These are phyloP conservation scores for Lagothrix lagotricha DNA, from an alignment of 2,797 vertebrate species.

Conservation along the genomic window DNA sequence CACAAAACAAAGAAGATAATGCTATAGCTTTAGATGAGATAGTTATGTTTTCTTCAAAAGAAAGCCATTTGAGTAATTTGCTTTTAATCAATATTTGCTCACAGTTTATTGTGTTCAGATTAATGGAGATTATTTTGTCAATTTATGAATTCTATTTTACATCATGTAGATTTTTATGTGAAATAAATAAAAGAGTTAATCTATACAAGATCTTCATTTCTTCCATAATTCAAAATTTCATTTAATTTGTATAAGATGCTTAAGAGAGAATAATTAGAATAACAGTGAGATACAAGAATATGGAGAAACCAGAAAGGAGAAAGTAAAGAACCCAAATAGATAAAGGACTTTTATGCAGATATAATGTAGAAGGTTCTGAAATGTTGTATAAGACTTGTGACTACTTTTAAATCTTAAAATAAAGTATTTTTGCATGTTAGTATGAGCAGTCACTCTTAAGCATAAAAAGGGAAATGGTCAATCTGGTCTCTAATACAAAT, in stretches of 20 bases:
- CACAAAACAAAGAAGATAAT: neutral
- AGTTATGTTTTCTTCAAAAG: neutral
- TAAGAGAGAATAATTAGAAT: neutral
- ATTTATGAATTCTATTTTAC: neutral
- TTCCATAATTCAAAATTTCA: neutral
- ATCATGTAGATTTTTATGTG: neutral
- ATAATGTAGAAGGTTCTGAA: neutral
- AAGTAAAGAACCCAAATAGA: neutral
- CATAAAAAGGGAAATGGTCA: neutral
- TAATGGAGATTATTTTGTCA: neutral
- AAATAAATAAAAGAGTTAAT: slow-evolving; percentile 1
- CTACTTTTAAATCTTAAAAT: neutral
- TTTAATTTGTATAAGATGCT: slow-evolving; percentile 1
- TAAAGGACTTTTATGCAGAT: neutral
- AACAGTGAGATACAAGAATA: neutral
- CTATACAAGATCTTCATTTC: neutral
- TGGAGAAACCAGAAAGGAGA: neutral
- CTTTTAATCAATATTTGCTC: neutral
- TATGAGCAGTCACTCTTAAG: neutral
- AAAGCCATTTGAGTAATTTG: neutral
- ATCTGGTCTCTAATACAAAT: neutral
- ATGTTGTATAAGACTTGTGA: neutral
- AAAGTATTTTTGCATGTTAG: neutral
- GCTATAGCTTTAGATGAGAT: neutral
- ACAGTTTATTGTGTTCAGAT: neutral